Percentiles rank a stretch among this genome's conserved stretches.
phyloP scores from a whole-genome alignment of 2,797 vertebrate species.

The Acanthurus tractus region DNA sequence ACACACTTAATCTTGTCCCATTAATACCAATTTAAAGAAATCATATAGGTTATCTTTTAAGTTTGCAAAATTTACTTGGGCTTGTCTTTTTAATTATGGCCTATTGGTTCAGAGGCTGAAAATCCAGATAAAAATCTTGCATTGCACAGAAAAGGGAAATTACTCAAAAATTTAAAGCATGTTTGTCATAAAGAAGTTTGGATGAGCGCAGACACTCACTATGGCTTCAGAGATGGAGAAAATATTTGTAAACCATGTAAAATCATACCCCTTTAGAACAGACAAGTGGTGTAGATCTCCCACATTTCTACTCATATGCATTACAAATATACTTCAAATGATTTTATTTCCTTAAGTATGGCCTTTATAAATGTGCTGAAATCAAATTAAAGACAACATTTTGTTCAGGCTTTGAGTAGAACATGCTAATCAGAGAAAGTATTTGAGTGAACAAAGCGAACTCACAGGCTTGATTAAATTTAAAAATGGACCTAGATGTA shows the following conservation, averaged over 20 bases:
- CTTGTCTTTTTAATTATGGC: too few relatives aligned
- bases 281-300: not conserved
- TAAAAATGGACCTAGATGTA: not conserved
- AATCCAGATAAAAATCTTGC: not conserved
- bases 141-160: not conserved
- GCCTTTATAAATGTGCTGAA: constrained; percentile 12
- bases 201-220: not conserved
- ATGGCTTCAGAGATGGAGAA: not conserved
- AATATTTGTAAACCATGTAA: not conserved
- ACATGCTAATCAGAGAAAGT: constrained; percentile 26
- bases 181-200: not conserved
- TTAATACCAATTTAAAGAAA: not conserved
- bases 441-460: not conserved
- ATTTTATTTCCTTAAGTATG: not conserved
- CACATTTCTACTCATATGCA: not conserved
- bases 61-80: too few relatives aligned
- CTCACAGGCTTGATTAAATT: constrained; percentile 15
- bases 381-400: constrained; percentile 32
- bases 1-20: too few relatives aligned
- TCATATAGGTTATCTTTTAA: too few relatives aligned
- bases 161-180: not conserved
- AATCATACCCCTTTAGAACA: not conserved
- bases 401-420: constrained; percentile 17
- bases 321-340: not conserved
- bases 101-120: not conserved